Evolutionary conservation across 2,888 invertebrate species (phyloP), one percentile per base, ranked within the genome.

Genomic region (Cerastis rubricosa): DNA sequence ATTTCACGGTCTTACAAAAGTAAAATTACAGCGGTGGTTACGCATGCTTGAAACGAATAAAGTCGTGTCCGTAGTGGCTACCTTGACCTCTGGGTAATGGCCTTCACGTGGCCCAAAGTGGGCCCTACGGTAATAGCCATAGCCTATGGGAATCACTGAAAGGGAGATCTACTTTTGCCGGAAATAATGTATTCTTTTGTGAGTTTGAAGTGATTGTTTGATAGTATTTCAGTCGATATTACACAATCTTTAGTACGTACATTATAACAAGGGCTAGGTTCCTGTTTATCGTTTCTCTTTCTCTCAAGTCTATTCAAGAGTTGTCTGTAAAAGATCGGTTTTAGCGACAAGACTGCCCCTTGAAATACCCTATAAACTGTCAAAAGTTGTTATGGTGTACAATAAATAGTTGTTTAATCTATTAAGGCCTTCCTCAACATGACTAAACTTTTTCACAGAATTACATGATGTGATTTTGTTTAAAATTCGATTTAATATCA

Each of bases 41-140:
- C 83, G 83, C 86, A 84, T 83, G 83, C 35, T 71, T 66, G 51
- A 59, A 85, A 81, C 47, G 69, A 77, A 78, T 81, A 78, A 78
- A 81, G 72, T 71, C 47, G 78, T 78, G 83, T 70, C 83, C 83
- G 74, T 73, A 74, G 49, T 71, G 47, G 45, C 66, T 85, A 49
- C 91, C 91, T 9, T 91, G 91, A 89, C 90, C 89, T 67, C 45
- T 11, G 70, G 25, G 35, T 78, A 64, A 45, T 68, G 80, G 68
- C 87, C 89, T 88, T 90, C 77, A 75, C 81, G 76, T 75, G 64
- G 78, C 25, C 68, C n/a, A 81, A 83, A 80, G 63, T 78, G 68
- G 73, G 66, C 74, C 78, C 70, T 54, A 80, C 61, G 57, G 77
- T 83, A 83, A 80, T 79, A 57, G 69, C 67, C 68, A 63, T 65